Evolutionary conservation across 2,113 vertebrate species (phyloP), one percentile per base, ranked within the genome.

Genomic region (Tachysurus vachellii): DNA sequence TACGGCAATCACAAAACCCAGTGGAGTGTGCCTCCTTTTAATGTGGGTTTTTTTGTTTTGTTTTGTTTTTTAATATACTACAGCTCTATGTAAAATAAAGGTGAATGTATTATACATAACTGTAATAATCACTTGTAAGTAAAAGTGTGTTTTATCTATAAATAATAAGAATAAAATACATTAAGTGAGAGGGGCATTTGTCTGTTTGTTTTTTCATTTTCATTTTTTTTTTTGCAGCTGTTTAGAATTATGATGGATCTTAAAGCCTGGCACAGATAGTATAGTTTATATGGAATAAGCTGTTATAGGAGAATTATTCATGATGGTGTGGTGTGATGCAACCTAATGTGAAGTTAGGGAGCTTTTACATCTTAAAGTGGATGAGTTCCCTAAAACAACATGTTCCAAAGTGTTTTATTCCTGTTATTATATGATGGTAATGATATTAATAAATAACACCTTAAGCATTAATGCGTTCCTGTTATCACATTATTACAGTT

Each of bases 111-210:
- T 85, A 93, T 94, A 91, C 79, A 92, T 92, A 92, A 95, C 95
- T 95, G 92, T 93, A 93, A 95, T 96, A 95, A 95, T 93, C 95
- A 95, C 95, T 94, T 91, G 94, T 95, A 95, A 94, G 91, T 91
- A 94, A 94, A 86, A 90, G 77, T 93, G 95, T 96, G 95, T 95
- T 96, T 95, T 95, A 94, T 93, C 91, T 82, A 88, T 92, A 88
- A 89, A 93, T 91, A 93, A 92, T 94, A 93, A 91, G 73, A 95
- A 94, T 95, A 88, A 94, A 96, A 92, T 86, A 90, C 93, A 92
- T 92, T 90, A 90, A 92, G 23, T 73, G 56, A 70, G 19, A 3
- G 91, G 83, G 88, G 92, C 92, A 92, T 88, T 73, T 23, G 13
- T 50, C 4, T 50, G 62, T 87, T 47, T 4, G 7, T 2, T 13